Percentiles rank a stretch among this genome's conserved stretches.
phyloP scores from a whole-genome alignment of 2,797 vertebrate genomes.

The Sebastes taczanowskii region DNA sequence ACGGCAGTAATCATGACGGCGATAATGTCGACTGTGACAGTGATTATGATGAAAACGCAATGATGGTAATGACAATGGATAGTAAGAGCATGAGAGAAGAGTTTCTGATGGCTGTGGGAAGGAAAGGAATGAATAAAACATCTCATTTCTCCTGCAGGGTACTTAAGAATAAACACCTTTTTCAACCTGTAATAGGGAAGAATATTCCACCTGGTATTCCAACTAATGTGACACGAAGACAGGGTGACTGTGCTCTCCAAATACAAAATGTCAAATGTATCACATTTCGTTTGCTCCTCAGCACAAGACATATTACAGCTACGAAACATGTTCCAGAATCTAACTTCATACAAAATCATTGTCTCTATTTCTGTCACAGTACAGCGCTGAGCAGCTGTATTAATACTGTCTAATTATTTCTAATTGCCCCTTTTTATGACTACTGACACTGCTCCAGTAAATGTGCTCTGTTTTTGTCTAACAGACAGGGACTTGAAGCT shows the following conservation, averaged over 20 bases:
- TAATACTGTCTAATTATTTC: background rate
- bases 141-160: background rate
- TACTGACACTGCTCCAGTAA: too few relatives aligned
- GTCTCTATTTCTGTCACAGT: background rate
- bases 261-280: background rate
- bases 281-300: background rate
- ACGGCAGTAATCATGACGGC: constrained; percentile 22
- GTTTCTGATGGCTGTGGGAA: background rate
- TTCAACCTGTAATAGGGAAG: background rate
- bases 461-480: background rate
- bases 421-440: background rate
- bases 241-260: background rate
- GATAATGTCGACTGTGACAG: constrained; percentile 34
- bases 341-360: background rate
- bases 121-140: constrained; percentile 5
- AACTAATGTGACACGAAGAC: background rate
- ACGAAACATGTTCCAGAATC: background rate
- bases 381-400: background rate
- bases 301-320: background rate
- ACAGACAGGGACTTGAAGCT: too few relatives aligned
- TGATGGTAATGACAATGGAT: constrained; percentile 21
- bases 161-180: background rate
- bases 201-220: background rate
- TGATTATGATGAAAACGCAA: constrained; percentile 49
- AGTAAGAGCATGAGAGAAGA: background rate